Evolutionary conservation across 2,797 vertebrate species (phyloP).

Genomic region (Picus viridis): DNA sequence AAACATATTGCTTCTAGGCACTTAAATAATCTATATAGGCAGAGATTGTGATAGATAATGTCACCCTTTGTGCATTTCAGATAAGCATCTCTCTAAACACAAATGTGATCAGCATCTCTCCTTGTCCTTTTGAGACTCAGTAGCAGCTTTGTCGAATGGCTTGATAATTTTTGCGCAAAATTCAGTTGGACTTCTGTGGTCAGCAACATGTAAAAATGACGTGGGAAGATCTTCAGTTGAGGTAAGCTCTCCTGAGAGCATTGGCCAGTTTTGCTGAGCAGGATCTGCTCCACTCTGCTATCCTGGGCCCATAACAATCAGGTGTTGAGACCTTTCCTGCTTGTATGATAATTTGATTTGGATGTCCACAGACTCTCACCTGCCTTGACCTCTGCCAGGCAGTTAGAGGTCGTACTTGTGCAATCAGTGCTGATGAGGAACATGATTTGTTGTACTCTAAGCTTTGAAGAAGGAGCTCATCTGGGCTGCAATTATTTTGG

Average conservation of each 20-base stretch:
- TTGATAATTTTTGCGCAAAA: constrained; percentile 58
- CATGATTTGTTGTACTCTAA: constrained; percentile 70
- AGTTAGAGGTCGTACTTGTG: background rate
- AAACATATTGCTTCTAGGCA: constrained; percentile 35
- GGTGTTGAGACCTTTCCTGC: background rate
- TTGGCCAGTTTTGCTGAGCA: background rate
- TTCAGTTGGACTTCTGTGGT: constrained; percentile 62
- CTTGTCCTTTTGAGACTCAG: constrained; percentile 62
- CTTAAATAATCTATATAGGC: constrained; percentile 23
- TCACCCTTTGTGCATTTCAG: constrained; percentile 69
- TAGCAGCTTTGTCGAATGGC: constrained; percentile 61
- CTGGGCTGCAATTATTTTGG: constrained; percentile 84
- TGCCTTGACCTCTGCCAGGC: background rate
- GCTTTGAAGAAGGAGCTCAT: constrained; percentile 80
- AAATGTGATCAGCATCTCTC: constrained; percentile 63
- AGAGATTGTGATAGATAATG: constrained; percentile 65
- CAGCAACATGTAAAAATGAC: constrained; percentile 45
- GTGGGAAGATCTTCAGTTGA: constrained; percentile 50
- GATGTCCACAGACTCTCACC: constrained; percentile 20
- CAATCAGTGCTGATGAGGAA: background rate
- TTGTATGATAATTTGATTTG: background rate
- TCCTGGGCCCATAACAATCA: background rate
- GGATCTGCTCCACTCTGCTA: background rate
- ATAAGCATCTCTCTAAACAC: constrained; percentile 70
- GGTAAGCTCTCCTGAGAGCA: constrained; percentile 62